These are phyloP conservation scores for Chalcosyrphus nemorum DNA, from an alignment of 2,888 invertebrate genomes.

Conservation along the genomic window DNA sequence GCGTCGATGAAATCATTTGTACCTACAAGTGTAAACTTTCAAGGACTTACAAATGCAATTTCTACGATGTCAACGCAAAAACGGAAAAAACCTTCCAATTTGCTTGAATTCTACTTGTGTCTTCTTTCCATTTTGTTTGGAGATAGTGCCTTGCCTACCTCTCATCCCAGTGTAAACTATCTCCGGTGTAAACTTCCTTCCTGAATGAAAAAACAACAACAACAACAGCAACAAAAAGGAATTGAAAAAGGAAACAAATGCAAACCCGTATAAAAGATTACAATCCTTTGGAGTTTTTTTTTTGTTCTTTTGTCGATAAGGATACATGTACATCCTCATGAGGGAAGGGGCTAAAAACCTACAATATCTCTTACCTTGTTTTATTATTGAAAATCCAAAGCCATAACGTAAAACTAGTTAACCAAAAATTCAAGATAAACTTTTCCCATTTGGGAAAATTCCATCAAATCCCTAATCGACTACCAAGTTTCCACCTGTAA, in stretches of 20 bases:
- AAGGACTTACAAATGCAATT: not conserved
- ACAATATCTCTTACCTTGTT: not conserved
- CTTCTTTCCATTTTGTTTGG: not conserved
- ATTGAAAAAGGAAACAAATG: not conserved
- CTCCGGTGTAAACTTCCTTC: constrained; percentile 29
- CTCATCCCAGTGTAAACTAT: constrained; percentile 39
- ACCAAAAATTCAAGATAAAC: constrained; percentile 58
- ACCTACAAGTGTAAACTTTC: not conserved
- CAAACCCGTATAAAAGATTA: constrained; percentile 7
- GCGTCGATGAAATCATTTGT: not conserved
- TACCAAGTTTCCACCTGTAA: constrained; percentile 67
- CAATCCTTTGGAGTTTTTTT: constrained; percentile 9
- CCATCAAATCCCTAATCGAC: constrained; percentile 72
- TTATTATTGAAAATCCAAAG: constrained; percentile 47
- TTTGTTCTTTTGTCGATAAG: constrained; percentile 17
- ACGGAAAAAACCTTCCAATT: constrained; percentile 17
- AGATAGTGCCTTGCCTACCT: not conserved
- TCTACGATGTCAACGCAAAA: not conserved
- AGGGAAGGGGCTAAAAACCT: not conserved
- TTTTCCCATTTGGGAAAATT: constrained; percentile 65
- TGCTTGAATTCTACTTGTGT: not conserved
- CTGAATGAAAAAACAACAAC: constrained; percentile 47
- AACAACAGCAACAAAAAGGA: constrained; percentile 19
- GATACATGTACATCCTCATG: constrained; percentile 5
- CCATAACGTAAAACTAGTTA: constrained; percentile 59